A percentile compares a stretch with the other conserved stretches of the same genome.
These are phyloP conservation scores for Therioaphis trifolii DNA, from an alignment of 2,888 invertebrate species.

Conservation along the genomic window DNA sequence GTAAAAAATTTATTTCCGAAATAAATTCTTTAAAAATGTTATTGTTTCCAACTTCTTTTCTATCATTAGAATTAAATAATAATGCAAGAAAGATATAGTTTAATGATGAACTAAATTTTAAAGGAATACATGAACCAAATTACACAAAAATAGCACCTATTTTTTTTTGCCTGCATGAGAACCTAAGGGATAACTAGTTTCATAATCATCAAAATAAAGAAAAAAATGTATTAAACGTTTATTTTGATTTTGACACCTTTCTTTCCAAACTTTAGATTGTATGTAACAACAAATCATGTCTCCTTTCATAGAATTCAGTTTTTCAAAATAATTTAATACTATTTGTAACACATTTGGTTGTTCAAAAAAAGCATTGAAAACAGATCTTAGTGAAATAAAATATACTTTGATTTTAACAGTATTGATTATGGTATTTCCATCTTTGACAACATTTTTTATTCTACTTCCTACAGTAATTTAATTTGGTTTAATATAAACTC, in stretches of 20 bases:
- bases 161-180: not conserved
- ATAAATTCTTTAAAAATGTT: not conserved
- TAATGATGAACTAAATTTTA: not conserved
- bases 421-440: no score
- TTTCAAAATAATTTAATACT: no score
- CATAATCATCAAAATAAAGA: not conserved
- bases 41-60: not conserved
- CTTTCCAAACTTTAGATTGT: not conserved
- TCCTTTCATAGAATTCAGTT: no score
- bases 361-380: no score
- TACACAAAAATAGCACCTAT: not conserved
- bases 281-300: not conserved
- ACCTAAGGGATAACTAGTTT: not conserved
- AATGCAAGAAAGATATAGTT: not conserved
- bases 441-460: no score
- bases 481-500: no score
- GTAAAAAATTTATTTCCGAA: slow-evolving; percentile 1
- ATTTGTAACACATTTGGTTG: no score
- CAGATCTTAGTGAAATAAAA: no score
- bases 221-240: not conserved
- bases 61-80: not conserved
- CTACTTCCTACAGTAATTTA: no score
- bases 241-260: not conserved
- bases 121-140: not conserved
- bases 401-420: no score